phyloP scores from a whole-genome alignment of 2,113 vertebrate species.

The Sporophila hypoxantha region DNA sequence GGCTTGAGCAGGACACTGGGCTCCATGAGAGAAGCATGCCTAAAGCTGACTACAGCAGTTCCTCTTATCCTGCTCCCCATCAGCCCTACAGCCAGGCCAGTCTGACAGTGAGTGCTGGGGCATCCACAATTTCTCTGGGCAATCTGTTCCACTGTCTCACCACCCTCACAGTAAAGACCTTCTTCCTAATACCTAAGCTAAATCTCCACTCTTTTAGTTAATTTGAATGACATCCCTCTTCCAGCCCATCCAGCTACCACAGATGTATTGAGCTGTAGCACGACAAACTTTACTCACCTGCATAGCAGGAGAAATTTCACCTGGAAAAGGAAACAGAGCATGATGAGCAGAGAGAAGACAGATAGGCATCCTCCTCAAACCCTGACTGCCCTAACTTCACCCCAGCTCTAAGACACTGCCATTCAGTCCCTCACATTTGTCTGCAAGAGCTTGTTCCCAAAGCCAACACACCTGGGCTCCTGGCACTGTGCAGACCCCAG shows the following conservation, averaged over 20 bases:
- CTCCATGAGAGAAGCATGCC: not conserved
- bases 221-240: not conserved
- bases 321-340: constrained; percentile 56
- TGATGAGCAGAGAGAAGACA: not conserved
- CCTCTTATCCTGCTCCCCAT: not conserved
- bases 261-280: not conserved
- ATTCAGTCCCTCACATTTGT: not conserved
- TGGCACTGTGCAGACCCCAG: not conserved
- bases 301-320: constrained; percentile 27
- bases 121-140: not conserved
- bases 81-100: not conserved
- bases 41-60: not conserved
- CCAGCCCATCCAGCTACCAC: not conserved
- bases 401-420: not conserved
- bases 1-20: not conserved
- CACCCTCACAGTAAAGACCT: not conserved
- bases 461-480: not conserved
- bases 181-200: not conserved
- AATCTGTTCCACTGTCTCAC: not conserved
- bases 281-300: constrained; percentile 56
- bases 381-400: not conserved
- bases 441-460: not conserved
- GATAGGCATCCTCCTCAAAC: not conserved
- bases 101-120: not conserved
- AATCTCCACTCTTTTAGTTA: not conserved